phyloP scores from a whole-genome alignment of 2,797 vertebrate species.

The Amphiprion clarkii region DNA sequence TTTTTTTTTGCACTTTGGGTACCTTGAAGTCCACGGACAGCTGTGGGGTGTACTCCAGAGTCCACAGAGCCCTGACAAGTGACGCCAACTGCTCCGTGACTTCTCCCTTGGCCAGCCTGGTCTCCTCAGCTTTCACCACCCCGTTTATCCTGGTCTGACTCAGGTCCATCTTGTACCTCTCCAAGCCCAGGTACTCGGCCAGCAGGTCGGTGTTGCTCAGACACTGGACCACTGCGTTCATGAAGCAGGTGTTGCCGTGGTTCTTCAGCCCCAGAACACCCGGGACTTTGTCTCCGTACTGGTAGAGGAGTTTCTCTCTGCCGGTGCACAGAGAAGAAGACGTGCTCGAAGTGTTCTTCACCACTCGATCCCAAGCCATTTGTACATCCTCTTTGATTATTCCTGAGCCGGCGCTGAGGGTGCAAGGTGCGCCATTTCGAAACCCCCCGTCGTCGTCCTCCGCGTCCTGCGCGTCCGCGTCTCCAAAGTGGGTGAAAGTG shows the following conservation, averaged over 20 bases:
- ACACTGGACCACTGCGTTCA: slow-evolving; percentile 98
- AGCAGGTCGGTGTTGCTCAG: slow-evolving; percentile 96
- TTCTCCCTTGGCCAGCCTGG: slow-evolving; percentile 79
- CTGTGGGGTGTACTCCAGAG: slow-evolving; percentile 93
- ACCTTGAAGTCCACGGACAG: slow-evolving; percentile 98
- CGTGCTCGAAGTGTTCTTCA: slow-evolving; percentile 65
- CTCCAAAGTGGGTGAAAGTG: slow-evolving; percentile 85
- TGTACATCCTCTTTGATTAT: slow-evolving; percentile 63
- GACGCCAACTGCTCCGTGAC: slow-evolving; percentile 92
- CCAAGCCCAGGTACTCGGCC: slow-evolving; percentile 92
- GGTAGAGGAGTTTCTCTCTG: slow-evolving; percentile 77
- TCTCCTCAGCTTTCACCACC: slow-evolving; percentile 52
- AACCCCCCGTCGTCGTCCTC: slow-evolving; percentile 91
- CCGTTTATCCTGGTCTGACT: slow-evolving; percentile 52
- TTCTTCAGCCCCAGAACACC: slow-evolving; percentile 94
- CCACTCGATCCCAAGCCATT: slow-evolving; percentile 45
- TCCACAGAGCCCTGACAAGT: slow-evolving; percentile 95
- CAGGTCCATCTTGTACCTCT: slow-evolving; percentile 82
- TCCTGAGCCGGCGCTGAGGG: slow-evolving; percentile 75
- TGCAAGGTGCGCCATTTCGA: slow-evolving; percentile 79
- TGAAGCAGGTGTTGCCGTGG: slow-evolving; percentile 98
- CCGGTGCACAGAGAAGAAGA: slow-evolving; percentile 68
- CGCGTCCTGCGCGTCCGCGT: slow-evolving; percentile 69
- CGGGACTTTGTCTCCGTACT: slow-evolving; percentile 85
- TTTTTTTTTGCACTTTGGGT: slow-evolving; percentile 24